These are phyloP conservation scores for Frankliniella fusca DNA, from an alignment of 2,888 invertebrate species.

Conservation along the genomic window DNA sequence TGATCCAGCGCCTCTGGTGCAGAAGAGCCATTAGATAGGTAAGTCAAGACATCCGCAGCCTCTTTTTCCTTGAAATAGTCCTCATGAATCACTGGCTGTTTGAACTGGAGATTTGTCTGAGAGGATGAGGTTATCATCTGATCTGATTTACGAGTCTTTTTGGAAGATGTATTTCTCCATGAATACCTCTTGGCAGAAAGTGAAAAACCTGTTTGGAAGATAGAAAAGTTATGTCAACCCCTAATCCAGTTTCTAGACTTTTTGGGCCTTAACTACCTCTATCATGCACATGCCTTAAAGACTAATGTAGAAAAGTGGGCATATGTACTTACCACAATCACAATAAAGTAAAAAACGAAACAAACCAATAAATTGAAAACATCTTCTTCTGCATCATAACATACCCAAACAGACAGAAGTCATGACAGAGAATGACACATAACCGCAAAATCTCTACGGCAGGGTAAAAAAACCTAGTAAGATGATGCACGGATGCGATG, in stretches of 20 bases:
- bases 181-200: neutral
- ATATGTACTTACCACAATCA: neutral
- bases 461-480: too few relatives aligned
- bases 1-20: neutral
- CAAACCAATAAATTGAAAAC: neutral
- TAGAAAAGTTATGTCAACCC: neutral
- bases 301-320: neutral
- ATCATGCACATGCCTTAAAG: neutral
- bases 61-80: neutral
- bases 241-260: neutral
- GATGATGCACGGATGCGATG: neutral
- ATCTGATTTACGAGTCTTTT: neutral
- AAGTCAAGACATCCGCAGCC: neutral
- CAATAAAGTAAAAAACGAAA: neutral
- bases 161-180: neutral
- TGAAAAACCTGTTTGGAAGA: neutral
- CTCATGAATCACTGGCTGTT: neutral
- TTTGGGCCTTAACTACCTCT: neutral
- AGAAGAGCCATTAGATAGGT: neutral
- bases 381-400: neutral
- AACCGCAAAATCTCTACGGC: neutral
- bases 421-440: neutral
- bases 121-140: neutral
- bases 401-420: neutral
- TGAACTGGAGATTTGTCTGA: neutral